Conservation (phyloP, 2,888 invertebrate genomes). For the Argynnis bischoffii region DNA sequence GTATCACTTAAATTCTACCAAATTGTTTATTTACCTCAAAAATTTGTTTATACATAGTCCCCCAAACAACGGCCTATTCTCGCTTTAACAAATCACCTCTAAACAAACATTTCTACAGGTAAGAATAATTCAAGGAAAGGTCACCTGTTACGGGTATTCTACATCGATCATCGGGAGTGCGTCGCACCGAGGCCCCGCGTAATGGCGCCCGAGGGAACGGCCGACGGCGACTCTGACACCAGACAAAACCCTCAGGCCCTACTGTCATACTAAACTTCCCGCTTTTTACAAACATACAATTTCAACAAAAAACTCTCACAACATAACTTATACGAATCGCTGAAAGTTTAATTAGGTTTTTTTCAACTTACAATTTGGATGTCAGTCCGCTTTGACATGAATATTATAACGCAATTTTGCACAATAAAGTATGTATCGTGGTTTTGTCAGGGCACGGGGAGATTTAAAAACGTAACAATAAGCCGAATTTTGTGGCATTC, state of each 20-base stretch:
- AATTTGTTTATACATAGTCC: slow-evolving; percentile 49
- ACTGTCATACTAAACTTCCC: slow-evolving; percentile 68
- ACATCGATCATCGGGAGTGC: slow-evolving; percentile 81
- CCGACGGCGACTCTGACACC: slow-evolving; percentile 58
- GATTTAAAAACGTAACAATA: slow-evolving; percentile 71
- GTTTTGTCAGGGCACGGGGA: slow-evolving; percentile 61
- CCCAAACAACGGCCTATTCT: slow-evolving; percentile 64
- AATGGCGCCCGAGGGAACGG: slow-evolving; percentile 74
- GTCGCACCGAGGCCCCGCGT: slow-evolving; percentile 72
- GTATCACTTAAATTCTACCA: slow-evolving; percentile 2
- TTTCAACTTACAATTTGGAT: slow-evolving; percentile 58
- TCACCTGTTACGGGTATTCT: slow-evolving; percentile 80
- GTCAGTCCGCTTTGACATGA: slow-evolving; percentile 59
- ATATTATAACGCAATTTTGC: slow-evolving; percentile 77
- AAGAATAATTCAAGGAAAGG: slow-evolving; percentile 80
- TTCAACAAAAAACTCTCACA: slow-evolving; percentile 54
- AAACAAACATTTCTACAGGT: slow-evolving; percentile 79
- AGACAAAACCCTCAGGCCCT: slow-evolving; percentile 68
- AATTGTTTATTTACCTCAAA: slow-evolving; percentile 55
- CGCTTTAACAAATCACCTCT: slow-evolving; percentile 77
- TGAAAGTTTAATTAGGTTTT: slow-evolving; percentile 72
- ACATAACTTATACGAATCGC: slow-evolving; percentile 48
- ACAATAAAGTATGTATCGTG: slow-evolving; percentile 73
- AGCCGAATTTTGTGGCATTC: slow-evolving; percentile 63
- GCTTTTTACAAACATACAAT: slow-evolving; percentile 60